phyloP scores from a whole-genome alignment of 1,140 invertebrate species.

The Zaprionus inermis region DNA sequence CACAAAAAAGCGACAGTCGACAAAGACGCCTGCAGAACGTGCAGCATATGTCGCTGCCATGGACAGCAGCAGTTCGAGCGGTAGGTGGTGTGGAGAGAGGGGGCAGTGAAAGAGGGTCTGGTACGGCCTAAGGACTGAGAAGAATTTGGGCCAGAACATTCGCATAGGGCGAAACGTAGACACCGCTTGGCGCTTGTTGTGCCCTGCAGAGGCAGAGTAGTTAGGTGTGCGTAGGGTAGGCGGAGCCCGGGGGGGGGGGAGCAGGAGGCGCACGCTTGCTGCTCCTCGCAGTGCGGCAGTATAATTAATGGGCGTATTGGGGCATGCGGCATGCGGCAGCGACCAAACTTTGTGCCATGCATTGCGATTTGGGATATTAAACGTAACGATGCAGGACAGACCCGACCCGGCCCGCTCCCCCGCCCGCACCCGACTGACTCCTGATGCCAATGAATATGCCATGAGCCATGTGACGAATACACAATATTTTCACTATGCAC shows the following conservation, averaged over 20 bases:
- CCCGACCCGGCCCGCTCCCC: neutral
- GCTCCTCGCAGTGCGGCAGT: slow-evolving; percentile 67
- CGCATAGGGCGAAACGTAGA: neutral
- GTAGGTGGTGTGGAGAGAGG: neutral
- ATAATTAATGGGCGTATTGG: slow-evolving; percentile 80
- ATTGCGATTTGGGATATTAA: slow-evolving; percentile 73
- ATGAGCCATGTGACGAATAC: slow-evolving; percentile 54
- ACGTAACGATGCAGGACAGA: slow-evolving; percentile 65
- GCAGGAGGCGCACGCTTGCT: neutral
- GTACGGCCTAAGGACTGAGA: neutral
- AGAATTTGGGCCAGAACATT: slow-evolving; percentile 9
- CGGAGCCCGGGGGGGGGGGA: slow-evolving; percentile 40
- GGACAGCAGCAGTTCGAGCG: neutral
- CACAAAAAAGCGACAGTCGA: slow-evolving; percentile 54
- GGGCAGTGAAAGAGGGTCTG: neutral
- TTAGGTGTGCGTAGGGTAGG: neutral
- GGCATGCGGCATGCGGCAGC: slow-evolving; percentile 36
- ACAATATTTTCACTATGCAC: slow-evolving; percentile 9
- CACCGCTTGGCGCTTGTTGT: neutral
- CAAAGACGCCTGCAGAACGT: slow-evolving; percentile 58
- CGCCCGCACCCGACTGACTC: neutral
- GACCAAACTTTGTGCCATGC: slow-evolving; percentile 21
- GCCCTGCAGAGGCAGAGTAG: neutral
- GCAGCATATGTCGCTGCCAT: slow-evolving; percentile 60
- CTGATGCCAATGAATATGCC: slow-evolving; percentile 65